These are phyloP conservation scores for Platyura marginata DNA, from an alignment of 1,140 invertebrate genomes.

Conservation along the genomic window DNA sequence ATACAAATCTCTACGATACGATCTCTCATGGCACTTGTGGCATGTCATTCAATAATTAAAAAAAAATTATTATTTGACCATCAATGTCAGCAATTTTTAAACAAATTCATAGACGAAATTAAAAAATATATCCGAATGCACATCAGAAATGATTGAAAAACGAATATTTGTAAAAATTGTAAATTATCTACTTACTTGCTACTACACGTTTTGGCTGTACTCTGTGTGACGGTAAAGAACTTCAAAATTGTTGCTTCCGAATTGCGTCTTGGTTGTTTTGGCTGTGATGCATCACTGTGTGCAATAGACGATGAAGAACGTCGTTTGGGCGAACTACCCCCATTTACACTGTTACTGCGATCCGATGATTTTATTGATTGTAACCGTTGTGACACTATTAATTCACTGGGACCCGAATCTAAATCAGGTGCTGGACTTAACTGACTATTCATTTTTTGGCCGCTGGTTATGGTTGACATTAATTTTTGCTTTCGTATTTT, in stretches of 20 bases:
- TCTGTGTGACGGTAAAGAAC: slow-evolving; percentile 12
- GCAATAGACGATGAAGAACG: slow-evolving; percentile 12
- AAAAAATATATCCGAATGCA: too few species aligned
- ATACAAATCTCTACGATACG: too few species aligned
- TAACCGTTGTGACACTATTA: slow-evolving; percentile 12
- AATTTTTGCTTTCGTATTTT: slow-evolving; percentile 39
- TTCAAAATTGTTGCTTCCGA: slow-evolving; percentile 20
- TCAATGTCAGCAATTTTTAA: too few species aligned
- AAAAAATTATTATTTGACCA: too few species aligned
- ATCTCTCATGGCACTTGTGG: too few species aligned
- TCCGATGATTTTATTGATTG: slow-evolving; percentile 17
- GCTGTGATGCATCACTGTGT: slow-evolving; percentile 8
- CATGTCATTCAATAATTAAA: too few species aligned
- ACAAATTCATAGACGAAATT: too few species aligned
- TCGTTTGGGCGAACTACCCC: slow-evolving; percentile 10
- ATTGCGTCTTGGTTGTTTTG: slow-evolving; percentile 19
- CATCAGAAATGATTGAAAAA: too few species aligned
- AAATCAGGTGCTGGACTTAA: slow-evolving; percentile 3
- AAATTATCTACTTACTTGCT: too few species aligned
- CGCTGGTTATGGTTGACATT: slow-evolving; percentile 12
- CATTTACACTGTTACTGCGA: slow-evolving; percentile 11
- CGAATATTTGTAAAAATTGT: too few species aligned
- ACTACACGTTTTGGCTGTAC: too few species aligned
- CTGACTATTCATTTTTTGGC: slow-evolving; percentile 12
- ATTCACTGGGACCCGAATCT: slow-evolving; percentile 7